phyloP scores from a whole-genome alignment of 2,888 invertebrate genomes.

The Ectemnius cavifrons region DNA sequence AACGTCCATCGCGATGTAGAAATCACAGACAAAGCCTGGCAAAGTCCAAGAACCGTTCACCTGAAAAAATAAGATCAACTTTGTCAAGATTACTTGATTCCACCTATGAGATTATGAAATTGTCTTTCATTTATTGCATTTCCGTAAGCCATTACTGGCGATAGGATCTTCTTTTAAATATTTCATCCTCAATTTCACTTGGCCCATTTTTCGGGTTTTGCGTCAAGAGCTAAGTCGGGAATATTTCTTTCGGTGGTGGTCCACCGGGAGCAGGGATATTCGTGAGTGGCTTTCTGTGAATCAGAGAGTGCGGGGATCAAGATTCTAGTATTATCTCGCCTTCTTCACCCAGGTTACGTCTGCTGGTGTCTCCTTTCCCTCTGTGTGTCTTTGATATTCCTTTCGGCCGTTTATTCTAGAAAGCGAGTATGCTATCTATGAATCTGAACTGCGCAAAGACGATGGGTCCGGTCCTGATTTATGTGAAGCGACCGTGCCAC shows the following conservation, averaged over 20 bases:
- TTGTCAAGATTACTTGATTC: conserved; percentile 17
- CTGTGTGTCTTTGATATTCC: not conserved
- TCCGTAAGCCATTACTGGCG: not conserved
- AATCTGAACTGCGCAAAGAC: conserved; percentile 33
- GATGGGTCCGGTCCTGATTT: conserved; percentile 64
- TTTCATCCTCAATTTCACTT: too few relatives aligned
- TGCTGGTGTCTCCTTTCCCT: conserved; percentile 8
- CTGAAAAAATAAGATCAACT: conserved; percentile 80
- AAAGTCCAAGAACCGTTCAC: conserved; percentile 94
- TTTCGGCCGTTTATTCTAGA: conserved; percentile 34
- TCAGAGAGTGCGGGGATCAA: conserved; percentile 27
- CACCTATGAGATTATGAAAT: too few relatives aligned
- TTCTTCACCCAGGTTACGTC: not conserved
- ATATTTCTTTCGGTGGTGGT: not conserved
- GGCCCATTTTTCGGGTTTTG: too few relatives aligned
- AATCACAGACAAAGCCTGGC: conserved; percentile 95
- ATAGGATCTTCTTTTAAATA: not conserved
- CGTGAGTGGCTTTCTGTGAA: conserved; percentile 18
- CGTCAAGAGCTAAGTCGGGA: too few relatives aligned
- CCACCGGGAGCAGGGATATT: conserved; percentile 8
- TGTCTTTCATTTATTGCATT: too few relatives aligned
- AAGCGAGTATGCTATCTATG: conserved; percentile 37
- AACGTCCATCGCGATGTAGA: conserved; percentile 98
- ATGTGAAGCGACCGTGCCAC: conserved; percentile 66
- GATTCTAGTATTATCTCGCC: conserved; percentile 16